These are phyloP conservation scores for Schlechtendalia chinensis DNA, from an alignment of 1,140 invertebrate species.

Conservation along the genomic window DNA sequence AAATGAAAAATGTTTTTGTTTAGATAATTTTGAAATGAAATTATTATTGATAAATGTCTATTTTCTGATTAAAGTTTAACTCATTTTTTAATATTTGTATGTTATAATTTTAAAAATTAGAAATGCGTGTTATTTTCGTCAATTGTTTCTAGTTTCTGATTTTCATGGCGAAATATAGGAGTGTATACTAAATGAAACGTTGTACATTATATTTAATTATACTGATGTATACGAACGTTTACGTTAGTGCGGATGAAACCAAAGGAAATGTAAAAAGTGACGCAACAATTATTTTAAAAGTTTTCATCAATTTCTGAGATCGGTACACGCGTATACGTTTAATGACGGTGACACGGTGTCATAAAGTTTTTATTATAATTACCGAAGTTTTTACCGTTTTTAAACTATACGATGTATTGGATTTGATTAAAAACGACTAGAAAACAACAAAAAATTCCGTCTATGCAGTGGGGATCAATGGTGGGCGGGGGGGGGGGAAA, in stretches of 20 bases:
- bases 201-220: neutral
- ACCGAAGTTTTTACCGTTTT: constrained; percentile 4
- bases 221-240: neutral
- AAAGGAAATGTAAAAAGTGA: neutral
- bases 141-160: no score
- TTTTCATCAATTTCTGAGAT: neutral
- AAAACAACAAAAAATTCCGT: neutral
- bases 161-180: no score
- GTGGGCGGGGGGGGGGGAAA: no score
- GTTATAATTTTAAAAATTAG: no score
- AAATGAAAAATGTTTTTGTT: no score
- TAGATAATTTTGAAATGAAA: no score
- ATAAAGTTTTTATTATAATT: constrained; percentile 20
- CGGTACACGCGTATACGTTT: neutral
- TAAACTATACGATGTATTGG: neutral
- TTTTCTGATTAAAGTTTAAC: no score
- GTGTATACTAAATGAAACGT: no score
- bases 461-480: no score
- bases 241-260: neutral
- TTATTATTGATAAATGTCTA: no score
- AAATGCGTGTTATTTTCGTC: no score
- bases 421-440: neutral
- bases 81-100: no score
- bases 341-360: neutral
- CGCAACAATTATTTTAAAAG: neutral